These are phyloP conservation scores for Eilema caniola DNA, from an alignment of 2,888 invertebrate genomes.

Conservation along the genomic window DNA sequence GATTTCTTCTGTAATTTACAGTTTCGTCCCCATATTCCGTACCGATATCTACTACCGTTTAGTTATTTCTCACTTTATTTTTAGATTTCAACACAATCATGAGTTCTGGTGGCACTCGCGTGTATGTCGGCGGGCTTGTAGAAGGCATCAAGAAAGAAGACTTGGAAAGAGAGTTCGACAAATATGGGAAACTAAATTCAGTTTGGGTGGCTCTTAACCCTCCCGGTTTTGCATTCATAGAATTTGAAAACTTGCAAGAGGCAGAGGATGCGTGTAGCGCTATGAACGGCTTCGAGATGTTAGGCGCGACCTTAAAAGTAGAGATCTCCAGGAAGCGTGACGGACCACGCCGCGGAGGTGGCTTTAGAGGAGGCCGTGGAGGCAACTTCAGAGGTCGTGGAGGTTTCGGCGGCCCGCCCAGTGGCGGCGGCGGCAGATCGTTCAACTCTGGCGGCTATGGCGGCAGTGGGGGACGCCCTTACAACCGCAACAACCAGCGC, in stretches of 20 bases:
- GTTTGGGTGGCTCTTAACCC: constrained; percentile 98
- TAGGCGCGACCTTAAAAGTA: constrained; percentile 95
- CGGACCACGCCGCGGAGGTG: constrained; percentile 89
- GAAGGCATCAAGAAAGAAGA: constrained; percentile 97
- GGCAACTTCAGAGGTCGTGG: constrained; percentile 85
- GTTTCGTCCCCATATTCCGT: constrained; percentile 20
- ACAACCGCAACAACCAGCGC: constrained; percentile 74
- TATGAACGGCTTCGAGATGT: constrained; percentile 95
- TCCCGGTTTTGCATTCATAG: constrained; percentile 97
- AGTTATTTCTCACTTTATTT: constrained; percentile 45
- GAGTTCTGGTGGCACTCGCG: constrained; percentile 90
- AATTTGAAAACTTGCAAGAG: constrained; percentile 95
- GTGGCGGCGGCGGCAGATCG: constrained; percentile 82
- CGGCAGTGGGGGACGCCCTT: constrained; percentile 81
- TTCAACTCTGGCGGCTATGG: constrained; percentile 86
- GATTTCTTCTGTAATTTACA: constrained; percentile 30
- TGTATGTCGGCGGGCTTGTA: constrained; percentile 96
- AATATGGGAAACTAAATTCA: constrained; percentile 96
- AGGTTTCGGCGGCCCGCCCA: constrained; percentile 79
- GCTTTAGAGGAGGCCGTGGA: constrained; percentile 86
- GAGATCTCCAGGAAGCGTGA: constrained; percentile 95
- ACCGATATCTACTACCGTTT: constrained; percentile 10
- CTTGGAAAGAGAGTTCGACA: constrained; percentile 95
- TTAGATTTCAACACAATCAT: constrained; percentile 68
- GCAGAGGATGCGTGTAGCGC: constrained; percentile 96